A percentile compares a stretch with the other conserved stretches of the same genome.
Evolutionary conservation across 2,113 vertebrate species (phyloP).

Genomic region (Rhea pennata): DNA sequence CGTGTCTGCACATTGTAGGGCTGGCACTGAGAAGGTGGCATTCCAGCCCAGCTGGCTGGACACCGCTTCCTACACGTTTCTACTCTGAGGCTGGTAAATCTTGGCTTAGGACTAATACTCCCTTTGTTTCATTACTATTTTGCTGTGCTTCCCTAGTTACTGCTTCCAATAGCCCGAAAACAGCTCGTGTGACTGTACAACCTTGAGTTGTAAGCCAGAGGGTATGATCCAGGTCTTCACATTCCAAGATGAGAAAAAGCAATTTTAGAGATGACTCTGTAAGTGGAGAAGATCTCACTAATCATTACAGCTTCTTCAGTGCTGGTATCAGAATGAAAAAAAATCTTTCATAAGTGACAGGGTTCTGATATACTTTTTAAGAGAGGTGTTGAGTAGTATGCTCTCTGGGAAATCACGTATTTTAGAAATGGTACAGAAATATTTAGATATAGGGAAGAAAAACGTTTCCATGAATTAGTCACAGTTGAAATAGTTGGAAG

Average conservation of each 20-base stretch:
- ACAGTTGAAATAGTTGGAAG: not conserved
- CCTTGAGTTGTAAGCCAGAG: not conserved
- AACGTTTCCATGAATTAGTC: not conserved
- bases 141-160: not conserved
- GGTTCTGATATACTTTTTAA: slow-evolving; percentile 16
- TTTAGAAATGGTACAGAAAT: not conserved
- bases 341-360: not conserved
- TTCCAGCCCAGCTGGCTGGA: not conserved
- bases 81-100: not conserved
- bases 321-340: not conserved
- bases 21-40: not conserved
- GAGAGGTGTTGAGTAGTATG: not conserved
- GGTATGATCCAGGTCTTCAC: not conserved
- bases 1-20: accelerated
- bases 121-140: not conserved
- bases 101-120: not conserved
- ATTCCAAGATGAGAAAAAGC: slow-evolving; percentile 6
- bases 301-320: not conserved
- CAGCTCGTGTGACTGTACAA: not conserved
- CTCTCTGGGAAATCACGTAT: not conserved
- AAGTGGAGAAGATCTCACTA: slow-evolving; percentile 28
- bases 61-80: accelerated
- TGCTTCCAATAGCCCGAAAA: not conserved
- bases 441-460: not conserved
- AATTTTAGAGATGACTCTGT: slow-evolving; percentile 9